Conservation (phyloP, 2,113 vertebrate genomes). For the Hydrochoerus hydrochaeris region DNA sequence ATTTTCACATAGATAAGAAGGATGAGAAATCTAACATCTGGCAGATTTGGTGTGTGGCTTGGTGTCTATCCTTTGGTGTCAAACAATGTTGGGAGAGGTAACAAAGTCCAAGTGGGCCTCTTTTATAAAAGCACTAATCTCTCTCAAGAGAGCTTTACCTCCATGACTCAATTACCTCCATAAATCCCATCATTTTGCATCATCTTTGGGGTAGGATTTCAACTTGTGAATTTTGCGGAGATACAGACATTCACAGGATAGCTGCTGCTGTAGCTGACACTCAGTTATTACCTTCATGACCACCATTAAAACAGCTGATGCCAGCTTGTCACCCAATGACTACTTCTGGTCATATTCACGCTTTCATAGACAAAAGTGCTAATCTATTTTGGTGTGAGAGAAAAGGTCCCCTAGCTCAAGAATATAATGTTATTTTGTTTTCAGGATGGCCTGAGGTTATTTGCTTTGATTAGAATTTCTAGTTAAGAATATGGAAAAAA, state of each 20-base stretch:
- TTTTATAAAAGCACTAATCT: neutral
- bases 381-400: neutral
- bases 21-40: neutral
- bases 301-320: neutral
- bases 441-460: neutral
- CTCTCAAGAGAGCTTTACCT: neutral
- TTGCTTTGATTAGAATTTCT: neutral
- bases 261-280: neutral
- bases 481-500: neutral
- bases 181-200: neutral
- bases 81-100: neutral
- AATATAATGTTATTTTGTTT: neutral
- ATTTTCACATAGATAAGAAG: neutral
- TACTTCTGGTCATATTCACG: neutral
- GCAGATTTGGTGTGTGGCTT: neutral
- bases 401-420: rapidly evolving
- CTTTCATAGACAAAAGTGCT: neutral
- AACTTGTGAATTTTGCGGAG: neutral
- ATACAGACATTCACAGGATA: neutral
- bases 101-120: neutral
- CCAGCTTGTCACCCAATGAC: neutral
- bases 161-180: neutral
- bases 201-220: neutral
- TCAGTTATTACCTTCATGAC: too few species aligned
- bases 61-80: neutral